These are phyloP conservation scores for Pammene aurita DNA, from an alignment of 2,888 invertebrate genomes.

Conservation along the genomic window DNA sequence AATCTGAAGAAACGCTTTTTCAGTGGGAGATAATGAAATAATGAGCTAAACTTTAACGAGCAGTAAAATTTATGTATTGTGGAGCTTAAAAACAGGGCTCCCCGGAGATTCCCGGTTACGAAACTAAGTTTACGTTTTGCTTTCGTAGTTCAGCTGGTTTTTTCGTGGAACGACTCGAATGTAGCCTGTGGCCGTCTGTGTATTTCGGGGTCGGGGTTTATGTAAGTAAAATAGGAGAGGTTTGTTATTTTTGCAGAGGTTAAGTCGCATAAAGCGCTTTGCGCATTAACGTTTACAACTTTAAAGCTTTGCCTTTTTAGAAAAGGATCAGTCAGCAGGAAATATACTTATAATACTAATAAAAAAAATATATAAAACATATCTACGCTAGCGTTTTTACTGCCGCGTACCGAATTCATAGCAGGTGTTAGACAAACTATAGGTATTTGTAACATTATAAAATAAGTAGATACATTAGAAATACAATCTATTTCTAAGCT, in stretches of 20 bases:
- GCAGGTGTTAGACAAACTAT: too few species aligned
- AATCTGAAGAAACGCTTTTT: constrained; percentile 51
- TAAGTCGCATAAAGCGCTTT: constrained; percentile 40
- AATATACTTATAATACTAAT: not conserved
- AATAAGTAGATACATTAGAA: too few species aligned
- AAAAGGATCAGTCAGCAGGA: constrained; percentile 13
- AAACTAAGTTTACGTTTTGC: constrained; percentile 73
- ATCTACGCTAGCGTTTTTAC: too few species aligned
- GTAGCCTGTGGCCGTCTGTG: constrained; percentile 64
- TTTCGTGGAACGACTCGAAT: constrained; percentile 64
- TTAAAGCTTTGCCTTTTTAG: constrained; percentile 17
- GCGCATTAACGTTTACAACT: constrained; percentile 39
- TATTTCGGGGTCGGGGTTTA: constrained; percentile 63
- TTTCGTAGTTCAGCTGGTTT: constrained; percentile 61
- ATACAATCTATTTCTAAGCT: too few species aligned
- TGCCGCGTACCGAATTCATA: too few species aligned
- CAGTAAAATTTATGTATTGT: constrained; percentile 80
- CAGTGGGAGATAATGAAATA: constrained; percentile 73
- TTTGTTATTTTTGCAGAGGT: constrained; percentile 37
- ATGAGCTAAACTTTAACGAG: constrained; percentile 79
- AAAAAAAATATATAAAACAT: not conserved
- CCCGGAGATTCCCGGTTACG: constrained; percentile 69
- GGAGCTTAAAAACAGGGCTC: constrained; percentile 77
- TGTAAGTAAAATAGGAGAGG: constrained; percentile 41
- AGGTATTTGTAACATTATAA: too few species aligned